These are phyloP conservation scores for Drosophila acutilabella DNA, from an alignment of 2,888 invertebrate species.

Conservation along the genomic window DNA sequence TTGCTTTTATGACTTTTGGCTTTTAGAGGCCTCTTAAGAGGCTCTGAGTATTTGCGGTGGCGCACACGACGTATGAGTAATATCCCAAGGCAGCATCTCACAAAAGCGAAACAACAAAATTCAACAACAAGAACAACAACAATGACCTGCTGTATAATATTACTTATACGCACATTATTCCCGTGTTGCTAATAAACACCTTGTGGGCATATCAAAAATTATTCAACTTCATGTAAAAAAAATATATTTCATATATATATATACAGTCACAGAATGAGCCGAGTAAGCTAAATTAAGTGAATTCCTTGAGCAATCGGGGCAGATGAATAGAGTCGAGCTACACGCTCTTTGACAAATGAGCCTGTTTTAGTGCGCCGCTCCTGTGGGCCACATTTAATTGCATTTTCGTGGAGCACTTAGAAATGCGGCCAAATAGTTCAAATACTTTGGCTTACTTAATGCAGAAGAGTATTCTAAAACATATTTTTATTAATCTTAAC, in stretches of 20 bases:
- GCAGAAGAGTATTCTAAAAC: too few species aligned
- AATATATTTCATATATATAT: not conserved
- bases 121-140: conserved; percentile 15
- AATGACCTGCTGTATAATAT: conserved; percentile 57
- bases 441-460: not conserved
- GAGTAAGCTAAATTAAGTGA: conserved; percentile 46
- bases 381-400: conserved; percentile 32
- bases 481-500: too few species aligned
- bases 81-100: conserved; percentile 47
- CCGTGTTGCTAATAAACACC: conserved; percentile 78
- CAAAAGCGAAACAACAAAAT: conserved; percentile 17
- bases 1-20: conserved; percentile 80
- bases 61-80: conserved; percentile 72
- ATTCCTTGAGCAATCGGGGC: conserved; percentile 20
- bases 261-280: conserved; percentile 11
- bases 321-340: too few species aligned
- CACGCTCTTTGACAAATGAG: conserved; percentile 47
- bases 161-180: conserved; percentile 79
- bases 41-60: conserved; percentile 58
- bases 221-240: conserved; percentile 62
- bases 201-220: conserved; percentile 73
- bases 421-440: conserved; percentile 19
- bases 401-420: conserved; percentile 31
- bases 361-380: conserved; percentile 24
- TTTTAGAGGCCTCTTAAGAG: conserved; percentile 79